Conservation (phyloP, 1,140 invertebrate genomes). For the Lineus longissimus region DNA sequence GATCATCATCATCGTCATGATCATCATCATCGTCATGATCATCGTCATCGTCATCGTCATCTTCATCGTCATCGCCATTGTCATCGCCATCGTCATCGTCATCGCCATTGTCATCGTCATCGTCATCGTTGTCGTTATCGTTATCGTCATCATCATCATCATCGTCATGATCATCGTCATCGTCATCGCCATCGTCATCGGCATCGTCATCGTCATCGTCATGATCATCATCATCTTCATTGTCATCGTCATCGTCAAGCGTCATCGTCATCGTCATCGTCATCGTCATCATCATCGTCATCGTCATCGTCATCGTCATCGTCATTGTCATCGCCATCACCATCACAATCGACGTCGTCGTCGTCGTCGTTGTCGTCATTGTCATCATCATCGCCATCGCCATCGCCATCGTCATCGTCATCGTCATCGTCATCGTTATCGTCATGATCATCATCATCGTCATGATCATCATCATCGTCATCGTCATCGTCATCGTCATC, state of each 20-base stretch:
- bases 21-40: too few species aligned
- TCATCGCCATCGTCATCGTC: conserved; percentile 1
- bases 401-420: conserved; percentile 1
- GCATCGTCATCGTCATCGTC: too few species aligned
- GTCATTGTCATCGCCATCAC: too few species aligned
- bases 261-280: too few species aligned
- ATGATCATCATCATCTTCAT: too few species aligned
- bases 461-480: too few species aligned
- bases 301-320: conserved; percentile 1
- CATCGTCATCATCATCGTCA: not conserved
- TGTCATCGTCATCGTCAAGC: conserved; percentile 1
- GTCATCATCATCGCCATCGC: not conserved
- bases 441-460: too few species aligned
- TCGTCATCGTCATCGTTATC: too few species aligned
- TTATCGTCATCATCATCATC: too few species aligned
- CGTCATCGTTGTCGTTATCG: conserved; percentile 1
- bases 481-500: conserved; percentile 1
- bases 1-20: too few species aligned
- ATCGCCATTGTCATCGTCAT: conserved; percentile 1
- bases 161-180: too few species aligned
- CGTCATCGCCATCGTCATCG: too few species aligned
- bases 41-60: conserved; percentile 1
- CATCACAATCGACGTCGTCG: not conserved
- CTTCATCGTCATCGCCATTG: not conserved
- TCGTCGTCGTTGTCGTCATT: conserved; percentile 1